Percentiles rank a stretch among this genome's conserved stretches.
Conservation (phyloP, 2,888 invertebrate genomes). For the Ormyrus labotus region DNA sequence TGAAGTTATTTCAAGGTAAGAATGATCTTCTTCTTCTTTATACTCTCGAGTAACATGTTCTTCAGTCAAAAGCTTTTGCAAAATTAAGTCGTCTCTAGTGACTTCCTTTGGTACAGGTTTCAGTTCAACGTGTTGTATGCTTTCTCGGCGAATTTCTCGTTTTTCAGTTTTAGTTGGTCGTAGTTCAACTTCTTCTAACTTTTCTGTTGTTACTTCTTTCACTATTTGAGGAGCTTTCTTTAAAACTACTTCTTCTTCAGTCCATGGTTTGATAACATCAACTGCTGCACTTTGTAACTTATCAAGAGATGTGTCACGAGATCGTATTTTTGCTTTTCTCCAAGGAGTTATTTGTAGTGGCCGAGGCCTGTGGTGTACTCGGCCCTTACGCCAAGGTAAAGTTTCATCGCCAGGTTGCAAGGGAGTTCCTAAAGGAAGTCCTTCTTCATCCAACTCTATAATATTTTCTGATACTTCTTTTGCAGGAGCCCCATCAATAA, state of each 20-base stretch:
- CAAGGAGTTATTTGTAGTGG: constrained; percentile 65
- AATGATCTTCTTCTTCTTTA: constrained; percentile 64
- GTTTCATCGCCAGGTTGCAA: constrained; percentile 76
- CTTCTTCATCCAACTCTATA: constrained; percentile 73
- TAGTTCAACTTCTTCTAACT: constrained; percentile 66
- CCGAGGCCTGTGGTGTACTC: constrained; percentile 65
- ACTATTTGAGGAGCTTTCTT: constrained; percentile 70
- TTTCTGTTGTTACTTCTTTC: constrained; percentile 67
- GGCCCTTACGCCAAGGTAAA: constrained; percentile 77
- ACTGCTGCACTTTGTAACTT: constrained; percentile 57
- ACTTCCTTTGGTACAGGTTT: constrained; percentile 63
- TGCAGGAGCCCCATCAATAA: constrained; percentile 59
- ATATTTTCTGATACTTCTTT: constrained; percentile 61
- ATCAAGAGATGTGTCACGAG: constrained; percentile 67
- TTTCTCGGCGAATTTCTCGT: constrained; percentile 64
- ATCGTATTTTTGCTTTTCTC: constrained; percentile 65
- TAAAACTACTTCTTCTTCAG: constrained; percentile 70
- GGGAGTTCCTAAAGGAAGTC: constrained; percentile 75
- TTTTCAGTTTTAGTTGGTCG: constrained; percentile 79
- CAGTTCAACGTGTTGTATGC: constrained; percentile 64
- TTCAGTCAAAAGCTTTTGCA: constrained; percentile 57
- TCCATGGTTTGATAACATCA: constrained; percentile 71
- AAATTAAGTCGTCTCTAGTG: constrained; percentile 55
- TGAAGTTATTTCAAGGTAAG: constrained; percentile 49
- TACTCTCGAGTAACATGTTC: constrained; percentile 58